A percentile compares a stretch with the other conserved stretches of the same genome.
phyloP scores from a whole-genome alignment of 92 coral and sea anemone species.

The Heliopora coerulea region DNA sequence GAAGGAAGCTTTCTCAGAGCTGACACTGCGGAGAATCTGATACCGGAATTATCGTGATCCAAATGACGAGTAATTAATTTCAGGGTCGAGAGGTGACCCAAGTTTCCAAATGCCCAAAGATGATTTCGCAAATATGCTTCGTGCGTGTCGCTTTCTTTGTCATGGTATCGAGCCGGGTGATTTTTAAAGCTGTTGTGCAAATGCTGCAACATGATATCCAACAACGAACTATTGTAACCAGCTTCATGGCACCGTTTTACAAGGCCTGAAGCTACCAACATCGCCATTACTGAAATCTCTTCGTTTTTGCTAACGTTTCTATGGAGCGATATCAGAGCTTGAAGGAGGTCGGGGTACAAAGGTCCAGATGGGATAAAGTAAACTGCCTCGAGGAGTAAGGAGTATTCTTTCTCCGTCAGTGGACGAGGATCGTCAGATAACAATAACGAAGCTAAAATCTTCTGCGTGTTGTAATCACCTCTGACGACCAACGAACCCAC shows the following conservation, averaged over 20 bases:
- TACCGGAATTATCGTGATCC: conserved; percentile 78
- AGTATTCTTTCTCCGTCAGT: conserved; percentile 65
- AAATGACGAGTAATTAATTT: conserved; percentile 61
- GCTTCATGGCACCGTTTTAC: conserved; percentile 57
- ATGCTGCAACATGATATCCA: conserved; percentile 56
- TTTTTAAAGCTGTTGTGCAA: conserved; percentile 67
- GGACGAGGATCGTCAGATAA: conserved; percentile 55
- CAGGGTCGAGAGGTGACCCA: conserved; percentile 69
- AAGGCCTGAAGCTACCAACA: conserved; percentile 72
- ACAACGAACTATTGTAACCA: conserved; percentile 67
- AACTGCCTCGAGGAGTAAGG: conserved; percentile 58
- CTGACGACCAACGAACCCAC: conserved; percentile 63
- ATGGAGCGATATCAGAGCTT: conserved; percentile 58
- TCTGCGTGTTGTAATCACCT: conserved; percentile 62
- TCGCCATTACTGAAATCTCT: conserved; percentile 60
- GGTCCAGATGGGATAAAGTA: conserved; percentile 80
- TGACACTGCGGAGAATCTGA: conserved; percentile 75
- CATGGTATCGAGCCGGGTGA: conserved; percentile 59
- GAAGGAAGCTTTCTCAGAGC: conserved; percentile 79
- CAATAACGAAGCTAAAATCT: conserved; percentile 59
- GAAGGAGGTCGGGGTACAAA: conserved; percentile 52
- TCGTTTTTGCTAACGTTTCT: conserved; percentile 40
- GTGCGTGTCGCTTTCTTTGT: conserved; percentile 59
- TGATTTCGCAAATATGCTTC: conserved; percentile 72
- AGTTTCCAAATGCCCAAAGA: conserved; percentile 89